Evolutionary conservation across 1,140 invertebrate species (phyloP), one percentile per base, ranked within the genome.

Genomic region (Cydia pomonella): DNA sequence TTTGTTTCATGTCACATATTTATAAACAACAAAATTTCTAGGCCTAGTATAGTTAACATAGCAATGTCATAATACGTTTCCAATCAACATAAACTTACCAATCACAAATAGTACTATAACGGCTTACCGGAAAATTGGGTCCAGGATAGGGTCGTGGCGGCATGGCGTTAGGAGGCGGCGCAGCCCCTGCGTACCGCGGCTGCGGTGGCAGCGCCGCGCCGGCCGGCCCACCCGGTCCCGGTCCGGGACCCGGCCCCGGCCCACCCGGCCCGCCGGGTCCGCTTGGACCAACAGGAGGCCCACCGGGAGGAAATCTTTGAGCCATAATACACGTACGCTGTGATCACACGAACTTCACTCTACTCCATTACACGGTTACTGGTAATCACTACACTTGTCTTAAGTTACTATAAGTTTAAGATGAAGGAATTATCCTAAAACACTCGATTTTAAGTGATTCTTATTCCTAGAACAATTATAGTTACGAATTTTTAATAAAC

Each of bases 91-190:
- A 50, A 50, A 6, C 6, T 4, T 18, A 7, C 16, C 10, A 16
- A 10, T 16, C 13, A 44, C 12, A 44, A 16, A 71, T 10, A 25
- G 62, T 53, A 13, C 7, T 23, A 44, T 29, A 44, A 16, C 41
- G 18, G 73, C 82, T 83, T 77, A 92, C 88, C 38, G 87, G 87
- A 50, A 93, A 93, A 44, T 84, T 89, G 73, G 87, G 88, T 74
- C 84, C 85, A 33, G 90, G 84, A 72, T 91, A 91, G 6, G 87
- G 89, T 23, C 90, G 78, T 0, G 88, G 87, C 6, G 86, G 89
- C 87, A 91, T 89, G 0, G 89, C 84, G 10, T 84, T 83, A 29
- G 81, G 91, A 0, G 90, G 87, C 73, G 81, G 90, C 18, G 85
- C 82, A 3, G 91, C 84, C 0, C 84, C 87, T 3, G 88, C 83